These are phyloP conservation scores for Eutrigla gurnardus DNA, from an alignment of 2,797 vertebrate genomes.

Conservation along the genomic window DNA sequence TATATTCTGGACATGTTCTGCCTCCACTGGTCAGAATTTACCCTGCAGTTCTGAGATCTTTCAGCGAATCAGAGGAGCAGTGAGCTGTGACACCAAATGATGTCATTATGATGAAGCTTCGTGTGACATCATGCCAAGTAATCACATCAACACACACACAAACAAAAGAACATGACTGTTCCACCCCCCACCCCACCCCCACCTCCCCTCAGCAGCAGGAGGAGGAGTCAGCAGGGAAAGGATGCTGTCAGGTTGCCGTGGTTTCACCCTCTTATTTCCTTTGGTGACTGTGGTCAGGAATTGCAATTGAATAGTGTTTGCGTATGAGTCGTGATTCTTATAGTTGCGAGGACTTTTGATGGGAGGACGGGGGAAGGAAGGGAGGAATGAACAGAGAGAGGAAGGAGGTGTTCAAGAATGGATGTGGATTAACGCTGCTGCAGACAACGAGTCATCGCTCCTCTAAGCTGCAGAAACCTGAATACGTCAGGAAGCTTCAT, in stretches of 20 bases:
- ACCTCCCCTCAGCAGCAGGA: constrained; percentile 1
- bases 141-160: no score
- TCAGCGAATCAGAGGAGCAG: no score
- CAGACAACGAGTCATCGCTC: constrained; percentile 32
- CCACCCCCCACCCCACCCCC: no score
- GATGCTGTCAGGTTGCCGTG: constrained; percentile 79
- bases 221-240: constrained; percentile 63
- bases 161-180: background rate
- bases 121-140: no score
- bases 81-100: no score
- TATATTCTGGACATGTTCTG: no score
- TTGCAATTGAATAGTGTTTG: constrained; percentile 14
- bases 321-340: constrained; percentile 35
- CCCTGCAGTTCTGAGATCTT: no score
- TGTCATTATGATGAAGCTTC: no score
- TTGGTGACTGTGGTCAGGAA: constrained; percentile 36
- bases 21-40: no score
- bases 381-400: background rate
- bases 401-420: constrained; percentile 35
- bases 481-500: constrained; percentile 45
- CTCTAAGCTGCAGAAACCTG: constrained; percentile 37
- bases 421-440: constrained; percentile 46
- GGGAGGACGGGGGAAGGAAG: background rate
- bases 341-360: constrained; percentile 52
- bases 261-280: constrained; percentile 70